These are phyloP conservation scores for Podilymbus podiceps DNA, from an alignment of 2,113 vertebrate genomes.

Conservation along the genomic window DNA sequence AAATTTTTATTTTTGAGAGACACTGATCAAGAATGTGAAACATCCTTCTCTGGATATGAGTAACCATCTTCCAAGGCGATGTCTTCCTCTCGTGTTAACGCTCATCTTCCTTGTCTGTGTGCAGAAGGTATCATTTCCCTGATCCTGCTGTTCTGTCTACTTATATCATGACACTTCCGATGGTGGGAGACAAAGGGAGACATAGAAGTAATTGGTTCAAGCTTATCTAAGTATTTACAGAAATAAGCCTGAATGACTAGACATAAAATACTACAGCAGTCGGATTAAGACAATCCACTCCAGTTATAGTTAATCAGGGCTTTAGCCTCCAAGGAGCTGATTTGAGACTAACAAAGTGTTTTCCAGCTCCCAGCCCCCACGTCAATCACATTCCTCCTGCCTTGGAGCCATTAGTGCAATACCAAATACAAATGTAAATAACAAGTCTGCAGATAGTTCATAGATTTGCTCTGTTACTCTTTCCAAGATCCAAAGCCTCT, in stretches of 20 bases:
- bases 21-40: background rate
- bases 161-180: background rate
- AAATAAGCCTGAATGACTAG: conserved; percentile 48
- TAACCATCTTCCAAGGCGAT: background rate
- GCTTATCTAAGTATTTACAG: conserved; percentile 58
- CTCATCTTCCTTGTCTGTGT: background rate
- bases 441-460: background rate
- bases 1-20: background rate
- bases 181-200: background rate
- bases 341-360: conserved; percentile 22
- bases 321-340: conserved; percentile 34
- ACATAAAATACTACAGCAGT: conserved; percentile 26
- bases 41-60: background rate
- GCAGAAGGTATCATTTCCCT: background rate
- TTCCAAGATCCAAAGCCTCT: background rate
- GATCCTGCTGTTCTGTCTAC: background rate
- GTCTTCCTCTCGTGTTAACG: background rate
- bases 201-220: conserved; percentile 18
- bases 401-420: background rate
- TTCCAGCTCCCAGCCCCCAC: background rate
- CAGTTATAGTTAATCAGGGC: conserved; percentile 48
- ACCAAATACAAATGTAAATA: background rate
- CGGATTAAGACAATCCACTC: conserved; percentile 56
- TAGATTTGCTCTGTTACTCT: background rate
- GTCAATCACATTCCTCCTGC: background rate